Evolutionary conservation across 2,113 vertebrate genomes (phyloP), one percentile per base, ranked within the genome.

Genomic region (Pholis gunnellus): DNA sequence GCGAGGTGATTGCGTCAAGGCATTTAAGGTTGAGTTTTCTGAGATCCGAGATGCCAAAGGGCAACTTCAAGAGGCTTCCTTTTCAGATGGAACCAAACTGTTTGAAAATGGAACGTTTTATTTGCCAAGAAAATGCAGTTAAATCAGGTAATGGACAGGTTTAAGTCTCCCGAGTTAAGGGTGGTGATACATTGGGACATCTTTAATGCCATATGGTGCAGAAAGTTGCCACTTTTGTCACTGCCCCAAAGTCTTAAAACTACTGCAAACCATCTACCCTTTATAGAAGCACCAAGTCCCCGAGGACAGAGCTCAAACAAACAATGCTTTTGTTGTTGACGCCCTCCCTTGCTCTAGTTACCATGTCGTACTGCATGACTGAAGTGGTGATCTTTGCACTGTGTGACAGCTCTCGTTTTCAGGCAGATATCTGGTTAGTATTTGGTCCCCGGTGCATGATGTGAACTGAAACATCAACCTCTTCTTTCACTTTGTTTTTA

Each of bases 371-470:
- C 70, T 77, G 84, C 88, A 75, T 88, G 86, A 84, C 72, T 76
- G 78, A 79, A 85, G 56, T 14, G 38, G 69, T 81, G 85, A 88
- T 89, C 81, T 83, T 82, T 87, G 81, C 83, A 83, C 83, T 83
- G 81, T 84, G 79, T 65, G 81, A 87, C 81, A 74, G 75, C 80
- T 74, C 60, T 34, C 69, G 82, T 65, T 54, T 64, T 42, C 44
- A 82, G 68, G 65, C 67, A 57, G 74, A 85, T 64, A 27, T 82
- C 81, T 74, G 79, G 54, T 87, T 83, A 9, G 20, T 83, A 7
- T 71, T 48, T 59, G 29, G 36, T 78, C 80, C 72, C 50, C 68
- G 34, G 86, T 78, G 89, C 81, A 68, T 59, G 79, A 85, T 76
- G 59, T 85, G 48, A 86, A 65, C 72, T 20, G 18, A 84, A 78